Conservation (phyloP, 1,140 invertebrate species). For the Lanistes nyassanus region DNA sequence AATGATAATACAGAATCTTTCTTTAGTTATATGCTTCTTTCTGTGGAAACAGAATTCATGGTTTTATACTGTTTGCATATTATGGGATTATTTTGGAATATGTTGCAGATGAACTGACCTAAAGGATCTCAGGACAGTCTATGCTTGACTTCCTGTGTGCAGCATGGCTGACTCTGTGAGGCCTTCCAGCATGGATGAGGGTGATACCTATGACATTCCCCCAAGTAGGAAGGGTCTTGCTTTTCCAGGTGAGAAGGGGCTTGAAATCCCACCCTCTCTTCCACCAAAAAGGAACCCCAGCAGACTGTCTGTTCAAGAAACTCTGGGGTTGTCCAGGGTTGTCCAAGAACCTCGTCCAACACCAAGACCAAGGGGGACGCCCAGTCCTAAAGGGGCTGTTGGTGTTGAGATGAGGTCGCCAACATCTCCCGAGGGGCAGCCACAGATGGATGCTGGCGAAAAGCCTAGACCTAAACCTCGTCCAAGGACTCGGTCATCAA, state of each 20-base stretch:
- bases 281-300: constrained; percentile 7
- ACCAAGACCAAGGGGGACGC: neutral
- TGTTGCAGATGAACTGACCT: constrained; percentile 7
- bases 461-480: constrained; percentile 10
- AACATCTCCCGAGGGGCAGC: neutral
- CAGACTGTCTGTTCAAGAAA: neutral
- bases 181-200: neutral
- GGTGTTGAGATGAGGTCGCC: neutral
- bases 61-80: neutral
- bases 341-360: constrained; percentile 3
- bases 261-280: constrained; percentile 8
- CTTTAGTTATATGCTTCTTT: no score
- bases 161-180: no score
- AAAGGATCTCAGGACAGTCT: neutral
- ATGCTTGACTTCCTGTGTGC: neutral
- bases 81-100: neutral
- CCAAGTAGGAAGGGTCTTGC: neutral
- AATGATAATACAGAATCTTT: no score
- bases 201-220: constrained; percentile 13
- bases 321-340: constrained; percentile 8
- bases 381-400: neutral
- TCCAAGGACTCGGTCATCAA: constrained; percentile 1
- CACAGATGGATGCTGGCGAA: neutral
- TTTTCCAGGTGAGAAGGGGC: no score
- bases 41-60: no score